Evolutionary conservation across 2,888 invertebrate species (phyloP).

Genomic region (Blastobasis adustella): DNA sequence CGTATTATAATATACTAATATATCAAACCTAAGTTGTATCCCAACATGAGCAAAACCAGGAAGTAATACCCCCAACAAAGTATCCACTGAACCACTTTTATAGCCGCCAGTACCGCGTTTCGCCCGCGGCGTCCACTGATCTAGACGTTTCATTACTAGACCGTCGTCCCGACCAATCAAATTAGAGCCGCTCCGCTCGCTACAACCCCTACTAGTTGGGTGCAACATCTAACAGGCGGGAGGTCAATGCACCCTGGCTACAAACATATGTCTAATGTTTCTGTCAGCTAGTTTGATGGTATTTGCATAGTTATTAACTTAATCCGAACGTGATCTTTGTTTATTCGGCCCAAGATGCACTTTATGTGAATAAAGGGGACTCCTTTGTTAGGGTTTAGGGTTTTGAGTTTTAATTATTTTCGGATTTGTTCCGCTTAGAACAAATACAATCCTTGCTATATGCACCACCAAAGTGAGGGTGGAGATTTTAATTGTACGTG

Average conservation of each 20-base stretch:
- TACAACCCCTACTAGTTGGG: conserved; percentile 3
- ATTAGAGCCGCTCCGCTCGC: conserved; percentile 14
- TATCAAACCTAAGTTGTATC: too few relatives aligned
- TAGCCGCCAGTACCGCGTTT: conserved; percentile 14
- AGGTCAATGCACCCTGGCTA: conserved; percentile 19
- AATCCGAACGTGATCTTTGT: conserved; percentile 20
- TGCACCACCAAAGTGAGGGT: too few relatives aligned
- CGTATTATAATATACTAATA: too few relatives aligned
- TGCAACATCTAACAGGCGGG: conserved; percentile 6
- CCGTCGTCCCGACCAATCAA: conserved; percentile 16
- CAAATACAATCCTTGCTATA: too few relatives aligned
- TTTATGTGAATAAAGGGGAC: conserved; percentile 8
- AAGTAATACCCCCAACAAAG: too few relatives aligned
- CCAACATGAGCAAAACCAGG: too few relatives aligned
- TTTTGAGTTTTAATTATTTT: conserved; percentile 26
- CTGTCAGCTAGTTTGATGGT: conserved; percentile 41
- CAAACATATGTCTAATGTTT: conserved; percentile 21
- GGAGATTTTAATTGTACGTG: too few relatives aligned
- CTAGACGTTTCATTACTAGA: conserved; percentile 36
- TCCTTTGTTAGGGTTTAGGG: too few relatives aligned
- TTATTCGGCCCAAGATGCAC: conserved; percentile 23
- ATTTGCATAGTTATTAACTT: conserved; percentile 58
- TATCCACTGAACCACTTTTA: background rate
- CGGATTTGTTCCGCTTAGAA: conserved; percentile 17
- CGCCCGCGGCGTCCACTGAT: conserved; percentile 37